Base-by-base conservation (phyloP, 2,888 invertebrate species). In the Acrobasis repandana region DNA sequence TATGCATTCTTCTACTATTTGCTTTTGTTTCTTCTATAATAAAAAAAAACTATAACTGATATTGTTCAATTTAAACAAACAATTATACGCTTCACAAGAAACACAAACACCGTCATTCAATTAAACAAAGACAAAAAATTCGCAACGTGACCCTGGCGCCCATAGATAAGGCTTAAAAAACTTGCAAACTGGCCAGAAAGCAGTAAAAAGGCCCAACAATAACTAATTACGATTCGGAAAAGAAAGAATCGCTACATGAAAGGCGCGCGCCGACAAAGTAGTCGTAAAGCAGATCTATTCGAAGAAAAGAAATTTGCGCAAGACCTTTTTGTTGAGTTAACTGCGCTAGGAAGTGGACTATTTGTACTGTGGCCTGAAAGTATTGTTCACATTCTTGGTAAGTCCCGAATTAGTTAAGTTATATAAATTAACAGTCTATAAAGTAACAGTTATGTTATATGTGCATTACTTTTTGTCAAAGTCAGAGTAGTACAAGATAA, bases 281-380 rank as follows among this genome's bases (percentile, higher is more conserved):
- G 76, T 82, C 83, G 74, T 90, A 88, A 90, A 88, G 72, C 71
- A 69, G 76, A 75, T 80, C 83, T 81, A 77, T 87, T 86, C 86
- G 76, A 66, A 75, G 89, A 90, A 88, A 87, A 87, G 85, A 90
- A 85, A 87, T 90, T 90, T 88, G 89, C 89, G 81, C 88, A 83
- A 82, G 71, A 69, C 68, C 60, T 65, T 72, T 66, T 65, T 66
- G 65, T 63, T 62, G 62, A 34, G 49, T 36, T 58, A 36, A 58
- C 49, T 36, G 58, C 20, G 15, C 34, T 36, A 58, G 49, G 36
- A 58, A 49, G 49, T 20, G 16, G 49, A 16, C 15, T 8, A 10
- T 18, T 58, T 20, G 16, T 34, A 43, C 5, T 14, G 18, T 38
- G 54, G 14, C 54, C 54, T 38, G 20, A 54, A 54, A 54, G 4